phyloP scores from a whole-genome alignment of 2,113 vertebrate species.

The Helogale parvula region DNA sequence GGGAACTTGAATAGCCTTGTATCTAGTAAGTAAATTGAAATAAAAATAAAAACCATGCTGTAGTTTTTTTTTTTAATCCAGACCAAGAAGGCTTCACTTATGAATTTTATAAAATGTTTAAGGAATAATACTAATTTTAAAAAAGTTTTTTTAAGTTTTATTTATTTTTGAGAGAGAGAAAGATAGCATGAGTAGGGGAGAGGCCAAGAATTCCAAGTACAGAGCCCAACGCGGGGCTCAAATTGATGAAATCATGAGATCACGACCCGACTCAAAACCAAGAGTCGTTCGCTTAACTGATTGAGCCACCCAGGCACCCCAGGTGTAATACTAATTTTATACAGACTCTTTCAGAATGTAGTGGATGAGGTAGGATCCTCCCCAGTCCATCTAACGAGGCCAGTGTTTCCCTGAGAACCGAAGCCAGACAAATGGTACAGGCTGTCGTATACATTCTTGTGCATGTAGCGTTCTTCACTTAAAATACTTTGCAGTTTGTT shows the following conservation, averaged over 20 bases:
- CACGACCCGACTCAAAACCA: too few species aligned
- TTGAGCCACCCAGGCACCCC: too few species aligned
- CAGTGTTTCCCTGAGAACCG: background rate
- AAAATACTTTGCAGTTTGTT: slow-evolving; percentile 5
- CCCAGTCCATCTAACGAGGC: background rate
- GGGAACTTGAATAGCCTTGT: background rate
- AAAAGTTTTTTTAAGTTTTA: too few species aligned
- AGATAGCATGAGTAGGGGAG: too few species aligned
- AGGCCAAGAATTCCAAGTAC: too few species aligned
- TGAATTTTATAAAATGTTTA: background rate
- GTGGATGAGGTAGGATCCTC: background rate
- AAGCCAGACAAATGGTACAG: background rate
- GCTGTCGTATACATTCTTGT: background rate
- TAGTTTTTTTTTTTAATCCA: background rate
- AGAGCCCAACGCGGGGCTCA: too few species aligned
- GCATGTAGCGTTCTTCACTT: background rate
- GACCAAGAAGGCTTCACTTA: background rate
- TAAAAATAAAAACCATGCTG: background rate
- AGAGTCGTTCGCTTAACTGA: too few species aligned
- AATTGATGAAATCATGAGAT: too few species aligned
- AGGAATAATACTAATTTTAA: background rate
- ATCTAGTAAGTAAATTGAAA: slow-evolving; percentile 1
- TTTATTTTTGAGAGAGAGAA: too few species aligned
- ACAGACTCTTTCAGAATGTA: background rate
- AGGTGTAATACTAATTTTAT: background rate